Evolutionary conservation across 2,888 invertebrate species (phyloP).

Genomic region (Hypomecis punctinalis): DNA sequence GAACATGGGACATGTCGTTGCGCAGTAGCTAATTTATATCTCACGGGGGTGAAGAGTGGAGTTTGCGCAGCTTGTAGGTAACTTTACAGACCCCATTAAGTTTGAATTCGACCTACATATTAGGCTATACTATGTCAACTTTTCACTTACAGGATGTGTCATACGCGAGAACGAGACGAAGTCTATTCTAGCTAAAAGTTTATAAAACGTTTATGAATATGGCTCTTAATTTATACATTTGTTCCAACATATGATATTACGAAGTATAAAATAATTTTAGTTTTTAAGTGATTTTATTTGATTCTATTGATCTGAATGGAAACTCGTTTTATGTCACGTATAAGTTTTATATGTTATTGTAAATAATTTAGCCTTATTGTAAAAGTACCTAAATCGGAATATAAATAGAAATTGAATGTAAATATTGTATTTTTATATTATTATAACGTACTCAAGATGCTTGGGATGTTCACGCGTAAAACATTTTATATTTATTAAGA

Average conservation of each 20-base stretch:
- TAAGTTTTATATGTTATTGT: constrained; percentile 38
- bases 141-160: too few species aligned
- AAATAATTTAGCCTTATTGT: constrained; percentile 43
- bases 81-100: too few species aligned
- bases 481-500: constrained; percentile 50
- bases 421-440: constrained; percentile 69
- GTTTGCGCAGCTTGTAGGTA: too few species aligned
- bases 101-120: too few species aligned
- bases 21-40: too few species aligned
- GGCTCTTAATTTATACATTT: constrained; percentile 3
- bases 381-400: constrained; percentile 49
- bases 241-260: constrained; percentile 9
- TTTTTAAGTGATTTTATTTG: constrained; percentile 23
- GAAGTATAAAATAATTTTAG: constrained; percentile 16
- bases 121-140: too few species aligned
- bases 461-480: constrained; percentile 59
- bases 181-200: too few species aligned
- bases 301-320: constrained; percentile 42
- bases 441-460: constrained; percentile 62
- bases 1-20: too few species aligned
- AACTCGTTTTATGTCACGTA: constrained; percentile 41
- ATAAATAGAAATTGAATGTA: constrained; percentile 57
- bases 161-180: too few species aligned
- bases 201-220: too few species aligned
- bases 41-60: too few species aligned